A percentile compares a stretch with the other conserved stretches of the same genome.
Conservation (phyloP, 2,888 invertebrate species). For the Mallateleia sp. region DNA sequence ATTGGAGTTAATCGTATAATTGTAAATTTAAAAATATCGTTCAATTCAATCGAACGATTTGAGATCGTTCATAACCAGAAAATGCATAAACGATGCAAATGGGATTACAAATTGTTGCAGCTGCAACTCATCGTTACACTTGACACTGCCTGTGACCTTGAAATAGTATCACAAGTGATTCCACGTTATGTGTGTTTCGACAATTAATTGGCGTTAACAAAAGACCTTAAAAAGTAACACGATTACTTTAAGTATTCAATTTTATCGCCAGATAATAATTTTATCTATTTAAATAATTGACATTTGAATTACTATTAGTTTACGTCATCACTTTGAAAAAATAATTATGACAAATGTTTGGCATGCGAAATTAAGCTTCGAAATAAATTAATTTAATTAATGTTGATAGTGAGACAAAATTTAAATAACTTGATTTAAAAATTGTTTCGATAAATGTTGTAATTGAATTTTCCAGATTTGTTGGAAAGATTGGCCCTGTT, state of each 20-base stretch:
- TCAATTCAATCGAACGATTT: not conserved
- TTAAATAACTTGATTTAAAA: too few relatives aligned
- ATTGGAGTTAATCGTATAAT: conserved; percentile 37
- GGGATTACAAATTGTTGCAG: conserved; percentile 43
- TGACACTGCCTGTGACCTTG: conserved; percentile 63
- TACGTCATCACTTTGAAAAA: too few relatives aligned
- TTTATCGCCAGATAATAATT: conserved; percentile 3
- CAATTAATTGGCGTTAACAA: conserved; percentile 24
- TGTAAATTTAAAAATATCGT: conserved; percentile 33
- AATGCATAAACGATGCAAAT: conserved; percentile 54
- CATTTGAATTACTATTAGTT: not conserved
- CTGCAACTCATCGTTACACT: conserved; percentile 71
- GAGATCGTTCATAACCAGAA: not conserved
- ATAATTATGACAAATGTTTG: too few relatives aligned
- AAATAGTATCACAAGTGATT: conserved; percentile 54
- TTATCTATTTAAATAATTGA: not conserved
- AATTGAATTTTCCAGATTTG: too few relatives aligned
- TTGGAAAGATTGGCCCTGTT: too few relatives aligned
- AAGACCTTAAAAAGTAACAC: not conserved
- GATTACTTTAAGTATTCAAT: not conserved
- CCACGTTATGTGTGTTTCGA: conserved; percentile 17
- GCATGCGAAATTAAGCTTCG: too few relatives aligned
- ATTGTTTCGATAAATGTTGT: too few relatives aligned
- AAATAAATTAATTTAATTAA: too few relatives aligned
- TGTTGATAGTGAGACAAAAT: too few relatives aligned